Percentiles rank a stretch among this genome's conserved stretches.
Conservation (phyloP, 2,888 invertebrate species). For the Hydriomena furcata region DNA sequence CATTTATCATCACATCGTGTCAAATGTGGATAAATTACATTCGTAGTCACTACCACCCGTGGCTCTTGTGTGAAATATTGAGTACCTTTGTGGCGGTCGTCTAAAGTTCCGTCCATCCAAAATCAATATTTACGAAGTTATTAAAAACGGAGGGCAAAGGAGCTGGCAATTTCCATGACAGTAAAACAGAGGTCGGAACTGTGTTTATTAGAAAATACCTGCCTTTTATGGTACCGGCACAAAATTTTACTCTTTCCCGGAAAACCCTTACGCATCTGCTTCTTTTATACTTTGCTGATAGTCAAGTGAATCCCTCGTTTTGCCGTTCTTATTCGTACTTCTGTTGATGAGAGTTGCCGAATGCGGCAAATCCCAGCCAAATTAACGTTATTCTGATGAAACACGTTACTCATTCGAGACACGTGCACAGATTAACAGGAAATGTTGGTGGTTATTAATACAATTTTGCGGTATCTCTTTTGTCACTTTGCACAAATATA, state of each 20-base stretch:
- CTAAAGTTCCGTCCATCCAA: conserved; percentile 18
- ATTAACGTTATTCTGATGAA: conserved; percentile 55
- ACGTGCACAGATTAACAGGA: conserved; percentile 18
- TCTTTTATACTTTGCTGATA: conserved; percentile 11
- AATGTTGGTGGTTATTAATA: conserved; percentile 43
- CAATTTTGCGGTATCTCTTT: conserved; percentile 39
- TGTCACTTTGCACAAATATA: conserved; percentile 51
- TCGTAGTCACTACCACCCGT: conserved; percentile 9
- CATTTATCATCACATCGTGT: conserved; percentile 19
- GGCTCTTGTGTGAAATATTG: conserved; percentile 22
- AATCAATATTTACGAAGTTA: conserved; percentile 30
- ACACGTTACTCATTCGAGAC: conserved; percentile 38
- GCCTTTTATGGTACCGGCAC: conserved; percentile 53
- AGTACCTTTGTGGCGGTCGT: conserved; percentile 19
- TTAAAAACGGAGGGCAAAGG: conserved; percentile 24
- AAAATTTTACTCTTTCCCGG: conserved; percentile 55
- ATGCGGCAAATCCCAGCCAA: conserved; percentile 43
- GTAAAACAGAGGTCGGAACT: conserved; percentile 35
- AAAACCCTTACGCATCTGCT: conserved; percentile 44
- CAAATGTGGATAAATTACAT: conserved; percentile 20
- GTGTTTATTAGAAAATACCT: conserved; percentile 67
- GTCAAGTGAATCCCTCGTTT: conserved; percentile 33
- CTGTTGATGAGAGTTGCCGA: conserved; percentile 5
- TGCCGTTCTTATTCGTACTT: conserved; percentile 27
- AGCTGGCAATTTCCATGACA: conserved; percentile 27